Evolutionary conservation across 2,888 invertebrate species (phyloP), one percentile per base, ranked within the genome.

Genomic region (Perizoma flavofasciatum): DNA sequence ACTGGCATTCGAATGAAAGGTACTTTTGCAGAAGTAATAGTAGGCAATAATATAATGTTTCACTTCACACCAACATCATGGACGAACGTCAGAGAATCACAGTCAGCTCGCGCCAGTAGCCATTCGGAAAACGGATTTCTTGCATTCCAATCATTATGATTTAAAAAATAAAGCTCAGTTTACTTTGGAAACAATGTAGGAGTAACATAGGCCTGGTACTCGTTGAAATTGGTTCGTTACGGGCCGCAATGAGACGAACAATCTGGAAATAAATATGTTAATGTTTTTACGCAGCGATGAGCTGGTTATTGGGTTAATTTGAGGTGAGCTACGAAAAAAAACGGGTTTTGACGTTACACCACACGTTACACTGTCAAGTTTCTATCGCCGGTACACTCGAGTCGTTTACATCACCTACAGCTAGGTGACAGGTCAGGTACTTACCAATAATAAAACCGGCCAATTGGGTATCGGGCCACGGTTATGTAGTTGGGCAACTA

Each of bases 151-250:
- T 22, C 22, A 22, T 22, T 22, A 2, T 22, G 1, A 22, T 22
- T 22, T 22, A 22, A 22, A 4, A 2, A 41, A 41, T 41, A 41
- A 10, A 41, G 10, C n/a, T 41, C 41, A 41, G 10, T 41, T 22
- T 7, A 22, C 44, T 22, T 44, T 44, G 4, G 7, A 22, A 44
- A 7, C 7, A 5, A 11, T 6, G 11, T 22, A 5, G 6, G 4
- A 35, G 9, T 44, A 35, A 43, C 8, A 11, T 11, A 43, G 44
- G 4, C 8, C 37, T 37, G 53, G 54, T 55, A 59, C 57, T 70
- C 72, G 71, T 78, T 71, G 68, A 75, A 78, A 78, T 80, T 78
- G 75, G 73, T 73, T 78, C 73, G 73, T 75, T 77, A 77, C 66
- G 37, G 59, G 63, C 59, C 52, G 66, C 69, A 72, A 77, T 72